Evolutionary conservation across 2,888 invertebrate genomes (phyloP).

Genomic region (Eurytoma adleriae): DNA sequence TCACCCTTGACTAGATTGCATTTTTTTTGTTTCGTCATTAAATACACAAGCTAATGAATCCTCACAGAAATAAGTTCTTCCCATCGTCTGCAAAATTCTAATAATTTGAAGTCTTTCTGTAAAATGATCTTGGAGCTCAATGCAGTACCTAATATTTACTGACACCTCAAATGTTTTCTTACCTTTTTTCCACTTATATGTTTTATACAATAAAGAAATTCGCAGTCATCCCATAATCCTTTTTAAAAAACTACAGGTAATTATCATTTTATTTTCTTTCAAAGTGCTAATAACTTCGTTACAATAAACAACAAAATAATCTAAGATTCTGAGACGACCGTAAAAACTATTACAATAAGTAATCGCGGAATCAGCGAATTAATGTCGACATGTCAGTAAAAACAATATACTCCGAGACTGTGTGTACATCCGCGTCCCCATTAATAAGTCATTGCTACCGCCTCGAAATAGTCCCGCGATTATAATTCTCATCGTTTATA

Average conservation of each 20-base stretch:
- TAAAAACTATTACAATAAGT: conserved; percentile 38
- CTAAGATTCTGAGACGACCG: conserved; percentile 39
- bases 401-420: conserved; percentile 45
- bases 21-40: conserved; percentile 60
- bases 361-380: conserved; percentile 36
- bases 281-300: conserved; percentile 8
- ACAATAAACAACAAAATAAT: conserved; percentile 41
- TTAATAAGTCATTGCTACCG: conserved; percentile 47
- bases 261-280: not conserved
- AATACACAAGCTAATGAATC: conserved; percentile 1
- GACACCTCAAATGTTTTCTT: conserved; percentile 22
- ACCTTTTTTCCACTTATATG: not conserved
- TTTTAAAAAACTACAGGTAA: conserved; percentile 30
- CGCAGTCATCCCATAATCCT: conserved; percentile 38
- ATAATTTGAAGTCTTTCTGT: conserved; percentile 10
- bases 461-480: conserved; percentile 28
- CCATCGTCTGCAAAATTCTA: conserved; percentile 48
- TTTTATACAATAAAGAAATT: conserved; percentile 49
- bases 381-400: conserved; percentile 48
- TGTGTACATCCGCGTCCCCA: conserved; percentile 42
- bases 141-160: conserved; percentile 30
- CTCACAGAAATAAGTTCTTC: conserved; percentile 12
- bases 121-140: conserved; percentile 30
- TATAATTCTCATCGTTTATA: conserved; percentile 56
- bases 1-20: conserved; percentile 74